A percentile compares a stretch with the other conserved stretches of the same genome.
phyloP scores from a whole-genome alignment of 2,797 vertebrate genomes.

The Eptatretus atami region DNA sequence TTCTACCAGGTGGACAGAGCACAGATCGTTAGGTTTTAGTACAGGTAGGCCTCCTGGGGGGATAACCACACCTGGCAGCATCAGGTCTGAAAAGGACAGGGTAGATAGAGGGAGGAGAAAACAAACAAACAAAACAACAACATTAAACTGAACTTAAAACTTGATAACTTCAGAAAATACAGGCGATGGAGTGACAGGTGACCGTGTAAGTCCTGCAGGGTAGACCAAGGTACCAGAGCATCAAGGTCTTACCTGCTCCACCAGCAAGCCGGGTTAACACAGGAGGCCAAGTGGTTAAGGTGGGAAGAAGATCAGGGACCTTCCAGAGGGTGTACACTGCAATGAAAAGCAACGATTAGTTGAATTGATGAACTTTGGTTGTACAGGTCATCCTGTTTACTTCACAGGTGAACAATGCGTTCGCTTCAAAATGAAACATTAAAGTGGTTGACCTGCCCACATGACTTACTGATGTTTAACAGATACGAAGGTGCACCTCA shows the following conservation, averaged over 20 bases:
- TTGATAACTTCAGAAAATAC: neutral
- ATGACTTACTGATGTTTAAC: no score
- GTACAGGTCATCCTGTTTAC: no score
- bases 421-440: no score
- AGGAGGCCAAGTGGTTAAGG: conserved; percentile 49
- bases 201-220: no score
- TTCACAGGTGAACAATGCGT: no score
- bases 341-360: neutral
- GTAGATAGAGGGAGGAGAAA: neutral
- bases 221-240: neutral
- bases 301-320: conserved; percentile 35
- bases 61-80: conserved; percentile 54
- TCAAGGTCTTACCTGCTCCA: conserved; percentile 44
- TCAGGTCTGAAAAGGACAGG: conserved; percentile 23
- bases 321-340: conserved; percentile 61
- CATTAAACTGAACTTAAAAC: neutral
- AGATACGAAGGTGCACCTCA: no score
- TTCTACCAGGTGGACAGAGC: conserved; percentile 33
- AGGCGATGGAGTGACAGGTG: no score
- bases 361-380: no score
- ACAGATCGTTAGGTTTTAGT: conserved; percentile 31
- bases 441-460: no score
- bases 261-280: conserved; percentile 54
- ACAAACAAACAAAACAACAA: neutral
- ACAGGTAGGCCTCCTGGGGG: conserved; percentile 36